Base-by-base conservation (phyloP, 23 tunicate species). In the Corella eumyota region DNA sequence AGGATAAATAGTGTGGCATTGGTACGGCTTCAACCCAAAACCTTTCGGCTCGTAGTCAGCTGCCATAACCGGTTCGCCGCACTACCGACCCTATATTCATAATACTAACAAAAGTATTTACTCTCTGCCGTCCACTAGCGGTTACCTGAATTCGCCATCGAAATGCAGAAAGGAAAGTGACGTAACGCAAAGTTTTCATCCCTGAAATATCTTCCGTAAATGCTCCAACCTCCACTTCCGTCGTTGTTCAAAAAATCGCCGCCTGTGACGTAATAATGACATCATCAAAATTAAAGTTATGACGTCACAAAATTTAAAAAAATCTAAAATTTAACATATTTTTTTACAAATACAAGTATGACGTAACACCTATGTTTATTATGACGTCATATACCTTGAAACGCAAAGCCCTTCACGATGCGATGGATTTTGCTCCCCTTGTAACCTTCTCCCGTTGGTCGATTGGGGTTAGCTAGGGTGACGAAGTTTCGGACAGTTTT, bases 81-180 rank as follows among this genome's bases (percentile, higher is more conserved):
- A n/a, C n/a, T n/a, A n/a, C n/a, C n/a, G n/a, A n/a, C n/a, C n/a
- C n/a, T n/a, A n/a, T n/a, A n/a, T n/a, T n/a, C n/a, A n/a, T n/a
- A n/a, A n/a, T n/a, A n/a, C n/a, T n/a, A n/a, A n/a, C n/a, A n/a
- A n/a, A n/a, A n/a, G n/a, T n/a, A n/a, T n/a, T n/a, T n/a, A n/a
- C n/a, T n/a, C n/a, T n/a, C n/a, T n/a, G n/a, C n/a, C n/a, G n/a
- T n/a, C n/a, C n/a, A n/a, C n/a, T n/a, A n/a, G n/a, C n/a, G n/a
- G n/a, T n/a, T 70, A 88, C 96, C 96, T 53, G 96, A 72, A 47
- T 88, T 88, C n/a, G 96, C 96, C 96, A 88, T 88, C 9, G 96
- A 78, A 0, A 88, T 37, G 46, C 96, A 88, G 62, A 88, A 88
- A 11, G 96, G 96, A 50, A 88, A 88, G 62, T 88, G 96, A 23